Percentiles rank a stretch among this genome's conserved stretches.
phyloP scores from a whole-genome alignment of 2,797 vertebrate species.

The Artibeus lituratus region DNA sequence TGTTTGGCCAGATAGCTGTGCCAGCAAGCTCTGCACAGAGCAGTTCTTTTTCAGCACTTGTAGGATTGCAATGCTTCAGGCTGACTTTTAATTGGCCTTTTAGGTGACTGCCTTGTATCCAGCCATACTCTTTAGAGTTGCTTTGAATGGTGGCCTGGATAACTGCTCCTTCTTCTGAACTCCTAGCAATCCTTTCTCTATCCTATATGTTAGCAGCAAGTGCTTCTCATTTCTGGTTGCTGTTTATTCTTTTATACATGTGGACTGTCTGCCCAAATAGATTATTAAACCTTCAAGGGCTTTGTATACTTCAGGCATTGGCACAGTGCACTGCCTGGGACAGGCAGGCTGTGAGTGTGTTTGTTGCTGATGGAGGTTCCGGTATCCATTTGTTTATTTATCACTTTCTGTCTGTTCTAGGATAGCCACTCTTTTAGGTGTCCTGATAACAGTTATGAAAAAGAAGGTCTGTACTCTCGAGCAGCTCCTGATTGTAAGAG shows the following conservation, averaged over 20 bases:
- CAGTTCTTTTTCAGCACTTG: not conserved
- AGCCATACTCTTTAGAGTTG: not conserved
- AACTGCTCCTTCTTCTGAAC: not conserved
- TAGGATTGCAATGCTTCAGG: not conserved
- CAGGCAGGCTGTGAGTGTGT: not conserved
- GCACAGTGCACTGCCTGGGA: not conserved
- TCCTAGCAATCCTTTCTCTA: not conserved
- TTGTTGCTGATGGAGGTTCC: not conserved
- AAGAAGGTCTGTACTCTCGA: not conserved
- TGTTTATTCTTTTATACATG: slow-evolving; percentile 32
- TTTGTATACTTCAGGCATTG: slow-evolving; percentile 6
- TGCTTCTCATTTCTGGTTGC: not conserved
- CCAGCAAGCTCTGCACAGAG: not conserved
- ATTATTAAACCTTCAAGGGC: slow-evolving; percentile 34
- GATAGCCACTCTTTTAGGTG: not conserved
- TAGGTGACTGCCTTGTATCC: not conserved
- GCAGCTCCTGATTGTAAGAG: not conserved
- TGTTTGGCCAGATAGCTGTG: not conserved
- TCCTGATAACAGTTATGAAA: not conserved
- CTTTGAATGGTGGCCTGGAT: not conserved
- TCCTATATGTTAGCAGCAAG: not conserved
- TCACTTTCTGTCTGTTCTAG: not conserved
- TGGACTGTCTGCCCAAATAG: slow-evolving; percentile 16
- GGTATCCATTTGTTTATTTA: slow-evolving; percentile 1
- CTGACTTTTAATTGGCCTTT: not conserved